Conservation (phyloP, 2,113 vertebrate species). For the Clupea harengus region DNA sequence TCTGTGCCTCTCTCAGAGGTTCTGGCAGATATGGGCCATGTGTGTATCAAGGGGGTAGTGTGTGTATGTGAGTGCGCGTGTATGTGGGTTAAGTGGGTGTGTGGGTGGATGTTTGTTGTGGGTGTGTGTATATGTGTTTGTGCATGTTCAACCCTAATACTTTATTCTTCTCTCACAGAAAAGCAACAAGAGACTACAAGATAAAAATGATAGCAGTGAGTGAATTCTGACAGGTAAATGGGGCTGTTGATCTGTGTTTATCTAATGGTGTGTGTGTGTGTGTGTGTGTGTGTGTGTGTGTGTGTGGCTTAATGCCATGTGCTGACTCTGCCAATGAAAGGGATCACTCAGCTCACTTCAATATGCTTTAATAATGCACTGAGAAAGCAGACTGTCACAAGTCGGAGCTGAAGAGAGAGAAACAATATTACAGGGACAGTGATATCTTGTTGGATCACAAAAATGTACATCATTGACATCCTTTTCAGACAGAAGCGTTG, state of each 20-base stretch:
- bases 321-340: background rate
- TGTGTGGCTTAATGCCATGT: background rate
- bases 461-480: too few relatives aligned
- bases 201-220: background rate
- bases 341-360: background rate
- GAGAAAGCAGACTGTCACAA: background rate
- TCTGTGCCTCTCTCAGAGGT: slow-evolving; percentile 29
- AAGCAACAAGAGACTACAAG: background rate
- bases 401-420: too few relatives aligned
- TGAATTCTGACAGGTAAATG: background rate
- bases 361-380: background rate
- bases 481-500: background rate
- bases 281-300: background rate
- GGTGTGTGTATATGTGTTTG: slow-evolving; percentile 21
- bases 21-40: slow-evolving; percentile 43
- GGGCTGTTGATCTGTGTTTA: background rate
- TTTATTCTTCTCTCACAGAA: slow-evolving; percentile 4
- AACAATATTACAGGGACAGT: background rate
- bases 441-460: background rate
- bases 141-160: slow-evolving; percentile 20
- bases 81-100: slow-evolving; percentile 21
- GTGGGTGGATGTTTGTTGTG: background rate
- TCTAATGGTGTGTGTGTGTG: background rate
- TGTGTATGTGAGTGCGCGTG: background rate
- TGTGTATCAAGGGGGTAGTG: background rate